These are phyloP conservation scores for Luehdorfia chinensis DNA, from an alignment of 1,140 invertebrate species.

Conservation along the genomic window DNA sequence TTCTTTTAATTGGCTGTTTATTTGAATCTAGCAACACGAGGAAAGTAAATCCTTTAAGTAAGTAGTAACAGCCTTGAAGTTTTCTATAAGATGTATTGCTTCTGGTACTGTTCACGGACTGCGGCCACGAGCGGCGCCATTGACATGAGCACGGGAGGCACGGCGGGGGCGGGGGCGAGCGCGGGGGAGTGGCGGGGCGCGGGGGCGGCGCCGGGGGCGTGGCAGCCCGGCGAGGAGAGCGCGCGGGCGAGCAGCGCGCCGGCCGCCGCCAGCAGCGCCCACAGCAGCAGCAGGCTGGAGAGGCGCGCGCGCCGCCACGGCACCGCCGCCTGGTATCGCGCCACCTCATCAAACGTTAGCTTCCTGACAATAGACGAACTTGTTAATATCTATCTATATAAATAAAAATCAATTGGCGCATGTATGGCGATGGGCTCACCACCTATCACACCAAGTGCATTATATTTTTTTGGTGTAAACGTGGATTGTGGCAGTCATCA, in stretches of 20 bases:
- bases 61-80: no score
- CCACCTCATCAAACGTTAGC: neutral
- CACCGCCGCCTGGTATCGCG: neutral
- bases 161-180: neutral
- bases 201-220: no score
- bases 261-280: neutral
- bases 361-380: neutral
- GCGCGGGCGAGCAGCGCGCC: neutral
- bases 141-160: neutral
- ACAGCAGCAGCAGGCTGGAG: neutral
- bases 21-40: no score
- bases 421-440: no score
- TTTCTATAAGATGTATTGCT: no score
- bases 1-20: no score
- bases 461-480: no score
- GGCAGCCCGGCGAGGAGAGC: neutral
- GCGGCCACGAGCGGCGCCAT: slow-evolving; percentile 1
- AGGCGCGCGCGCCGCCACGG: neutral
- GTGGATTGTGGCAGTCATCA: no score
- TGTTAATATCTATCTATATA: neutral
- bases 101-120: neutral
- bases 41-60: no score
- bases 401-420: no score
- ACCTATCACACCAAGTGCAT: no score
- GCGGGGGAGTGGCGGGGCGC: neutral